These are phyloP conservation scores for Hirtodrosophila trivittata DNA, from an alignment of 2,888 invertebrate species.

Conservation along the genomic window DNA sequence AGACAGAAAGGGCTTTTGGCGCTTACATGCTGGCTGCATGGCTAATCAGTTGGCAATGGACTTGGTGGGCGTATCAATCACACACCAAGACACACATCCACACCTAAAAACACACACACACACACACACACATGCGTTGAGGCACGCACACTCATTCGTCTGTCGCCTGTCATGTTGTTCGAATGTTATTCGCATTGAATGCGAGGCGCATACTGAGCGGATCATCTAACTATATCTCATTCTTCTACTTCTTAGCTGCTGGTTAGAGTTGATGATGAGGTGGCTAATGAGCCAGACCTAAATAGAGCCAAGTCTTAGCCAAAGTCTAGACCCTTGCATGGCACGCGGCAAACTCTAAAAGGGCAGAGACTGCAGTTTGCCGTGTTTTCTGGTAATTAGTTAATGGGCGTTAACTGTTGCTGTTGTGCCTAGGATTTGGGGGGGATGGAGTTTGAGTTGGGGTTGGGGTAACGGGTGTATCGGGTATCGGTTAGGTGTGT, in stretches of 20 bases:
- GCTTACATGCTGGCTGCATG: slow-evolving; percentile 51
- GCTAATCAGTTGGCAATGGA: slow-evolving; percentile 57
- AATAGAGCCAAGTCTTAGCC: background rate
- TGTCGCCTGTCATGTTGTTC: slow-evolving; percentile 65
- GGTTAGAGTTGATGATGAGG: too few relatives aligned
- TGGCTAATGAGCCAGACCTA: slow-evolving; percentile 4
- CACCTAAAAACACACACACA: background rate
- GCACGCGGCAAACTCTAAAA: slow-evolving; percentile 28
- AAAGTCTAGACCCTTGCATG: slow-evolving; percentile 10
- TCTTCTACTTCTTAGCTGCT: background rate
- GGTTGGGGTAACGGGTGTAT: background rate
- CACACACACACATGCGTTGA: background rate
- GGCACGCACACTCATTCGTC: slow-evolving; percentile 20
- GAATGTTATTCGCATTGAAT: slow-evolving; percentile 56
- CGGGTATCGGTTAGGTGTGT: background rate
- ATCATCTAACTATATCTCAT: background rate
- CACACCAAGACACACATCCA: slow-evolving; percentile 11
- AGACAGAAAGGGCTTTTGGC: background rate
- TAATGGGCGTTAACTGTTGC: slow-evolving; percentile 77
- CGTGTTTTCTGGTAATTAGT: slow-evolving; percentile 64
- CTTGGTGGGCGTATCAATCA: slow-evolving; percentile 73
- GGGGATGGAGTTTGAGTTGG: background rate
- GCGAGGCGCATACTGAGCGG: slow-evolving; percentile 56
- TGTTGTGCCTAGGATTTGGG: background rate
- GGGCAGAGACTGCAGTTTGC: slow-evolving; percentile 7